Percentiles rank a stretch among this genome's conserved stretches.
phyloP scores from a whole-genome alignment of 2,113 vertebrate genomes.

The Nothocercus nigrocapillus region DNA sequence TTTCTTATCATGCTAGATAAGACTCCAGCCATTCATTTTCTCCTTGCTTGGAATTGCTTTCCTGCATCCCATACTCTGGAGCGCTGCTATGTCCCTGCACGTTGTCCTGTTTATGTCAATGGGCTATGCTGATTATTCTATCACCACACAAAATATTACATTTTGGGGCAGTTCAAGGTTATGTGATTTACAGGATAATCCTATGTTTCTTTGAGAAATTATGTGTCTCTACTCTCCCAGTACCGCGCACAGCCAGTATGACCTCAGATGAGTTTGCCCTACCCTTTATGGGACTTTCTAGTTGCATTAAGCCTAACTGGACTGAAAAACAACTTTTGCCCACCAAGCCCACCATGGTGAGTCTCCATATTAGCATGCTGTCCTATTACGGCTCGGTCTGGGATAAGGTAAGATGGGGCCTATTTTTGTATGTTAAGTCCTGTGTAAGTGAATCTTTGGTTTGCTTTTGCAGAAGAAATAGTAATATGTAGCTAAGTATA shows the following conservation, averaged over 20 bases:
- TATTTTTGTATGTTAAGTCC: neutral
- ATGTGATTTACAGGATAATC: slow-evolving; percentile 48
- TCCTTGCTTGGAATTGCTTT: neutral
- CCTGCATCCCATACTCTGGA: neutral
- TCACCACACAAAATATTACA: slow-evolving; percentile 43
- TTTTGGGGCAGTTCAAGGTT: slow-evolving; percentile 48
- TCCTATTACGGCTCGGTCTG: neutral
- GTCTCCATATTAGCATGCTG: fast-evolving
- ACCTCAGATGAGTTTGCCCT: neutral
- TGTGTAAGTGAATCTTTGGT: neutral
- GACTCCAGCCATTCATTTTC: slow-evolving; percentile 50
- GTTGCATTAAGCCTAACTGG: fast-evolving
- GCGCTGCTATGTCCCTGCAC: slow-evolving; percentile 19
- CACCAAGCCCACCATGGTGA: neutral
- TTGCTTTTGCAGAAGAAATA: neutral
- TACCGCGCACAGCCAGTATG: neutral
- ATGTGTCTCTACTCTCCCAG: slow-evolving; percentile 30
- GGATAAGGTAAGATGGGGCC: neutral
- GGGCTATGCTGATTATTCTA: slow-evolving; percentile 48
- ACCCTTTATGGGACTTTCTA: neutral
- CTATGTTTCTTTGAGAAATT: slow-evolving; percentile 25
- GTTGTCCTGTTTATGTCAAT: neutral
- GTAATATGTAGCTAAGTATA: neutral
- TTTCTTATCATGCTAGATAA: slow-evolving; percentile 44
- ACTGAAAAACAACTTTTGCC: neutral